Percentiles rank a stretch among this genome's conserved stretches.
phyloP scores from a whole-genome alignment of 1,140 invertebrate genomes.

The Macrocentrus cingulum region DNA sequence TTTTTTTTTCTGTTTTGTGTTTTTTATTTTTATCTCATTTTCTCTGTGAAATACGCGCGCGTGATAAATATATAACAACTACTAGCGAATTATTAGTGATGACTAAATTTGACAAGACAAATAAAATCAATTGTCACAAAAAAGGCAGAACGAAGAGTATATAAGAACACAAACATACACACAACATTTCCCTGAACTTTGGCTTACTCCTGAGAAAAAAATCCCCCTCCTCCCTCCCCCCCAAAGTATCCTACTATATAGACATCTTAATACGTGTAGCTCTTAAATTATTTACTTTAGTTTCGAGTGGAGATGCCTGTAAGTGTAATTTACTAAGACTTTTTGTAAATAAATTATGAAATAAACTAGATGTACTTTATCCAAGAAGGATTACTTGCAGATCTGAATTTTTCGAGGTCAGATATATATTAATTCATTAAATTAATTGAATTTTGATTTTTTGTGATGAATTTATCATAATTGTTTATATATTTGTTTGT shows the following conservation, averaged over 20 bases:
- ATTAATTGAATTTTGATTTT: no score
- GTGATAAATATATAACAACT: not conserved
- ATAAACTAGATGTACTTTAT: slow-evolving; percentile 60
- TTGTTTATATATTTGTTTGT: slow-evolving; percentile 22
- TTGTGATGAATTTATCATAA: no score
- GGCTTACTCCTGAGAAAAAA: slow-evolving; percentile 52
- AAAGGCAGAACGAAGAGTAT: slow-evolving; percentile 14
- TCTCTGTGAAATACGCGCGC: slow-evolving; percentile 1
- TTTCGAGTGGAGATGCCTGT: slow-evolving; percentile 60
- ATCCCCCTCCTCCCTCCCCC: no score
- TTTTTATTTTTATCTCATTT: no score
- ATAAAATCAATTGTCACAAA: slow-evolving; percentile 15
- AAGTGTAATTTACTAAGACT: slow-evolving; percentile 60
- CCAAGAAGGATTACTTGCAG: slow-evolving; percentile 44
- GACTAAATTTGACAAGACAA: not conserved
- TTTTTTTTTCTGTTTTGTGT: no score
- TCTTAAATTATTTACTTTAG: slow-evolving; percentile 60
- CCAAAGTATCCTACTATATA: slow-evolving; percentile 58
- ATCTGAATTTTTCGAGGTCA: slow-evolving; percentile 21
- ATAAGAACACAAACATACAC: slow-evolving; percentile 28
- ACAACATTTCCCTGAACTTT: slow-evolving; percentile 49
- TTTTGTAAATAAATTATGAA: slow-evolving; percentile 61
- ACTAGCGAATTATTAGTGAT: not conserved
- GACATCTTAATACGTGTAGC: slow-evolving; percentile 59
- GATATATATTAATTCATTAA: not conserved